Evolutionary conservation across 2,888 invertebrate genomes (phyloP), one percentile per base, ranked within the genome.

Genomic region (Prenolepis imparis): DNA sequence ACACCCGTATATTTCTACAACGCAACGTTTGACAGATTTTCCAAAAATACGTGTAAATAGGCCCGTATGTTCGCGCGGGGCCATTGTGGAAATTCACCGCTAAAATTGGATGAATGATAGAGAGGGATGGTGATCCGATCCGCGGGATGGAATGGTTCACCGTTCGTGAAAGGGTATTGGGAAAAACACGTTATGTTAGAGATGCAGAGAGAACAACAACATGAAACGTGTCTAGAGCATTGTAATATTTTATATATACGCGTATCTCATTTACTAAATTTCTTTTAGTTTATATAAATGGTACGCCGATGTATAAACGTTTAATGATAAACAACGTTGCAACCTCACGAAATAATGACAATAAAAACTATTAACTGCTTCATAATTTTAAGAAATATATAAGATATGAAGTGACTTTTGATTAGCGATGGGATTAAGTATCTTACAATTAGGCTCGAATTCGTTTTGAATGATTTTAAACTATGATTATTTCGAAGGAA

Each of bases 31-130:
- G 93, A 92, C 92, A 91, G 93, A 94, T 93, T 93, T 92, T 88
- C 89, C 87, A 91, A 93, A 93, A 93, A 93, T 91, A 92, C 89
- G 86, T 89, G 92, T 94, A 94, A 94, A 94, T 94, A 94, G 91
- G 89, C 94, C 94, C 94, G 94, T 94, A 94, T 94, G 93, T 72
- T 82, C 72, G 64, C 11, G 44, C 41, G 44, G 15, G 24, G 39
- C 88, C 92, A 92, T 88, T 91, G 91, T 92, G 91, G 91, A 92
- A 91, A 90, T 66, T 86, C 86, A 80, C 77, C 41, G 39, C 36
- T 32, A 86, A 91, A 92, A 91, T 91, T 87, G 89, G 91, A 92
- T 90, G 89, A 90, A 90, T 90, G 88, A 89, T 87, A 87, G 88
- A 83, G 88, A 83, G 87, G 90, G 88, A 86, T 82, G 83, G 68